Evolutionary conservation across 2,888 invertebrate genomes (phyloP).

Genomic region (Zeuzera pyrina): DNA sequence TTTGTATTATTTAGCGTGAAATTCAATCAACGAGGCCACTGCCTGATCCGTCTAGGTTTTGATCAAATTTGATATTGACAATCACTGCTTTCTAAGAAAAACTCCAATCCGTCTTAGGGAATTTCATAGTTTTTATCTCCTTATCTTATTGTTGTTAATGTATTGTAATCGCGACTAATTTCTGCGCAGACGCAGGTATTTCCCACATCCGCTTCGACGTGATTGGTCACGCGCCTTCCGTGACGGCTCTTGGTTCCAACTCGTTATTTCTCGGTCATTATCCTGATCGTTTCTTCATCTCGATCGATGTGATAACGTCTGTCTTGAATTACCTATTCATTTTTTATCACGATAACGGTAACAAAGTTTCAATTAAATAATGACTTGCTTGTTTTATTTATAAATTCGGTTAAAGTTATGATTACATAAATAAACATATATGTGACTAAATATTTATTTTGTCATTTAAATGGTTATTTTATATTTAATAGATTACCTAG

Average conservation of each 20-base stretch:
- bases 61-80: slow-evolving; percentile 2
- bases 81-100: slow-evolving; percentile 9
- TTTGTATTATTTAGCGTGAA: not conserved
- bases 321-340: slow-evolving; percentile 2
- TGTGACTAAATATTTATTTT: too few relatives aligned
- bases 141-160: slow-evolving; percentile 13
- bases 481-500: too few relatives aligned
- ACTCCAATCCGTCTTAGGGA: slow-evolving; percentile 14
- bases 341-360: slow-evolving; percentile 6
- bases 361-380: slow-evolving; percentile 1
- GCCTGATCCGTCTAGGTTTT: not conserved
- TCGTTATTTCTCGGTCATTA: slow-evolving; percentile 13
- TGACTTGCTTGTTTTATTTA: slow-evolving; percentile 6
- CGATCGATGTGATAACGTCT: slow-evolving; percentile 8
- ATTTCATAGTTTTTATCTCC: slow-evolving; percentile 13
- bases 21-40: slow-evolving; percentile 2
- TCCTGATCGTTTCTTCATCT: slow-evolving; percentile 18
- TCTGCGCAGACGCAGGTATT: slow-evolving; percentile 21
- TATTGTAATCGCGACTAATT: slow-evolving; percentile 12
- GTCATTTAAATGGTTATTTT: too few relatives aligned
- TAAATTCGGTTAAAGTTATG: too few relatives aligned
- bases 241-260: slow-evolving; percentile 7
- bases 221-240: slow-evolving; percentile 20
- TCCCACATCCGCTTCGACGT: slow-evolving; percentile 25
- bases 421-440: too few relatives aligned